Conservation (phyloP, 1,140 invertebrate genomes). For the Drosophila nikananu region DNA sequence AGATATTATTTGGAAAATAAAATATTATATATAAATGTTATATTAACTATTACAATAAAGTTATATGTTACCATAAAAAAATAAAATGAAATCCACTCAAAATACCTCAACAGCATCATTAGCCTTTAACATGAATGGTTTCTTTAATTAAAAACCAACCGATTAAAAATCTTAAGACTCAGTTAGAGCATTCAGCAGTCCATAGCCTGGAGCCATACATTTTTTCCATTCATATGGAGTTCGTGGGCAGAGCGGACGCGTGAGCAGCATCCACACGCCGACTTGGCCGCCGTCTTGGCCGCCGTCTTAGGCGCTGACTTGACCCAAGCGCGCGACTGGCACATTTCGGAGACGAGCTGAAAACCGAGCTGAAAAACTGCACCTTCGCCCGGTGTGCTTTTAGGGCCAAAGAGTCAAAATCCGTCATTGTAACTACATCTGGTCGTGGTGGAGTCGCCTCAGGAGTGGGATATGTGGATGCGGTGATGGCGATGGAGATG, state of each 20-base stretch:
- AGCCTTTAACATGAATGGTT: neutral
- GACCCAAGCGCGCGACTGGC: constrained; percentile 62
- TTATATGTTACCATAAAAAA: neutral
- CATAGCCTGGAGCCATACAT: neutral
- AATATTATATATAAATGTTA: neutral
- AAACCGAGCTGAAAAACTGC: constrained; percentile 63
- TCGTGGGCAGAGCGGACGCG: constrained; percentile 66
- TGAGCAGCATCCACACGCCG: constrained; percentile 62
- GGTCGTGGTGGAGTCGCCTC: constrained; percentile 37
- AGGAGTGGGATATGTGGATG: constrained; percentile 13
- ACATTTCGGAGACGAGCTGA: constrained; percentile 51
- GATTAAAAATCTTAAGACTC: neutral
- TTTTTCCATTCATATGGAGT: constrained; percentile 62
- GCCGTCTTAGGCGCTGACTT: constrained; percentile 35
- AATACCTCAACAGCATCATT: neutral
- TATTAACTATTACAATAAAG: neutral
- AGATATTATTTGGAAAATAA: neutral
- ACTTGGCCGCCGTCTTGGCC: constrained; percentile 23
- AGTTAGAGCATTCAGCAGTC: constrained; percentile 13
- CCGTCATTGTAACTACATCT: constrained; percentile 75
- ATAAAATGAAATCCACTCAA: neutral
- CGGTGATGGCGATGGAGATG: constrained; percentile 18
- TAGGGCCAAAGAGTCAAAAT: constrained; percentile 81
- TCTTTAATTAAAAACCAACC: neutral
- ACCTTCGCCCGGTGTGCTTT: constrained; percentile 63